phyloP scores from a whole-genome alignment of 92 coral and sea anemone genomes.

The Parazoanthus swiftii region DNA sequence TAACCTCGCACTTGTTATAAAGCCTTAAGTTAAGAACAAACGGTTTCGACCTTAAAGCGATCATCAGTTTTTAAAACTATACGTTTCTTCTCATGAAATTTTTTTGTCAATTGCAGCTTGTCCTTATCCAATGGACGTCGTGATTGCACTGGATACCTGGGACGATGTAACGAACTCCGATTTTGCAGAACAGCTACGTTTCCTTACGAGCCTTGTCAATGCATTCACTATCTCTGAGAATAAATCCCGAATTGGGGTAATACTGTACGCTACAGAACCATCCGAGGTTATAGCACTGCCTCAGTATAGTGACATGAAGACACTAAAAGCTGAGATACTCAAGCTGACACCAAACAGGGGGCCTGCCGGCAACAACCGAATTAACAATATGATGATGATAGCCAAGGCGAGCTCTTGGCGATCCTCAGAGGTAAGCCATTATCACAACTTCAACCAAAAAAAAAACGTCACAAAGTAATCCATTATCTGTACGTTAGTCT shows the following conservation, averaged over 20 bases:
- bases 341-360: constrained; percentile 33
- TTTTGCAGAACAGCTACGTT: constrained; percentile 56
- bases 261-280: constrained; percentile 65
- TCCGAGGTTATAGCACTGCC: constrained; percentile 55
- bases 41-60: too few relatives aligned
- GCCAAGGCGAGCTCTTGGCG: constrained; percentile 36
- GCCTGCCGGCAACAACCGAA: constrained; percentile 47
- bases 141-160: constrained; percentile 83
- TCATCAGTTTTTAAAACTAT: too few relatives aligned
- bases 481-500: not conserved
- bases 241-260: constrained; percentile 72
- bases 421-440: constrained; percentile 13
- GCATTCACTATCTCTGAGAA: constrained; percentile 66
- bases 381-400: constrained; percentile 51
- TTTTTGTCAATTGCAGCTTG: constrained; percentile 63
- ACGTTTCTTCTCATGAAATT: not conserved
- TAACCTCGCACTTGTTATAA: too few relatives aligned
- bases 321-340: constrained; percentile 54
- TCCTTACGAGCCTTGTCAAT: constrained; percentile 58
- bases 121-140: constrained; percentile 89
- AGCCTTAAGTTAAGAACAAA: too few relatives aligned
- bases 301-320: constrained; percentile 45
- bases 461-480: not conserved
- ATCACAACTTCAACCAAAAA: not conserved
- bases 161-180: constrained; percentile 40